phyloP scores from a whole-genome alignment of 2,113 vertebrate genomes.

The Phoxinus phoxinus region DNA sequence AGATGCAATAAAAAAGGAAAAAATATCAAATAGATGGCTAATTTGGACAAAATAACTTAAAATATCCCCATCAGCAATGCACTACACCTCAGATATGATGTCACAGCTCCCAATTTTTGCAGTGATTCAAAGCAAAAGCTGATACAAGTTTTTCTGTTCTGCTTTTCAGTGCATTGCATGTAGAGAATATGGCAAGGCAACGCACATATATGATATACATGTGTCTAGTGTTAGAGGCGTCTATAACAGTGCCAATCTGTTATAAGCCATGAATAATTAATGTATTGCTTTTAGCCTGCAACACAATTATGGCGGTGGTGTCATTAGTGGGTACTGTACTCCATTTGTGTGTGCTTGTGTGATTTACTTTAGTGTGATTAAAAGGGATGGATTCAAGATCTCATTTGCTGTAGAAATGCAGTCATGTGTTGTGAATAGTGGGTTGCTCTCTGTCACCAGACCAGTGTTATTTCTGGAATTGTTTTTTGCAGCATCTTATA shows the following conservation, averaged over 20 bases:
- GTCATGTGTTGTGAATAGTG: neutral
- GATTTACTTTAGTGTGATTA: slow-evolving; percentile 4
- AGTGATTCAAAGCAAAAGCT: neutral
- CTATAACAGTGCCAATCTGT: slow-evolving; percentile 28
- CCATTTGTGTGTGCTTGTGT: neutral
- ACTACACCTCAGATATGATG: neutral
- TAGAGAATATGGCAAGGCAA: neutral
- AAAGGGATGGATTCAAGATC: slow-evolving; percentile 4
- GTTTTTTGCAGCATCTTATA: neutral
- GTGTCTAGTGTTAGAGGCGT: neutral
- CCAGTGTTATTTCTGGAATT: too few relatives aligned
- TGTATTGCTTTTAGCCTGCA: slow-evolving; percentile 19
- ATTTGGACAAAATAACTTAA: neutral
- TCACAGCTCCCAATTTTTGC: neutral
- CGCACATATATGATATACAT: neutral
- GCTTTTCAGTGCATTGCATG: neutral
- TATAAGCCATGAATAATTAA: slow-evolving; percentile 44
- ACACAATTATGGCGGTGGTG: slow-evolving; percentile 16
- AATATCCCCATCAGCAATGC: neutral
- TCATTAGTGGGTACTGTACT: slow-evolving; percentile 2
- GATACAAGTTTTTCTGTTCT: neutral
- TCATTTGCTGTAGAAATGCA: neutral
- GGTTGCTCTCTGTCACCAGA: neutral
- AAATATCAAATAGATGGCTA: neutral
- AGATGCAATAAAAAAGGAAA: neutral